These are phyloP conservation scores for Pseudorhiza aurosa DNA, from an alignment of 30 jellyfish, hydroid and myxozoan genomes.

Conservation along the genomic window DNA sequence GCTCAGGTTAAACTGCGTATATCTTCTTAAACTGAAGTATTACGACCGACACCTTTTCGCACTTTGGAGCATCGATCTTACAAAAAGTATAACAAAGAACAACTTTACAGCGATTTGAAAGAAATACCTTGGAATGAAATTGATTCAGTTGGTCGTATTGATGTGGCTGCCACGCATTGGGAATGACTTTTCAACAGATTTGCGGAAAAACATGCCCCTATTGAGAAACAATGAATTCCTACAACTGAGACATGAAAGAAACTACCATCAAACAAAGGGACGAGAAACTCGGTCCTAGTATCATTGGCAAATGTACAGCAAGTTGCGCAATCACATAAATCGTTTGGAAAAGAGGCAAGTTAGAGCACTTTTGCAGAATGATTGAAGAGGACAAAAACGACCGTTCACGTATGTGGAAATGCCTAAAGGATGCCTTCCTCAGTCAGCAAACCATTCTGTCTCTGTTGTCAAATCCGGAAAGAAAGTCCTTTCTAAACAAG, in stretches of 20 bases:
- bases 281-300: slow-evolving; percentile 69
- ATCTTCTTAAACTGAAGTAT: neutral
- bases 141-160: slow-evolving; percentile 63
- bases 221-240: slow-evolving; percentile 73
- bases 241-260: slow-evolving; percentile 74
- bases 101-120: slow-evolving; percentile 66
- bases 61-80: slow-evolving; percentile 64
- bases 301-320: slow-evolving; percentile 79
- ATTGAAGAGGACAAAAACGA: slow-evolving; percentile 64
- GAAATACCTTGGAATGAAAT: slow-evolving; percentile 69
- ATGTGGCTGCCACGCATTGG: slow-evolving; percentile 76
- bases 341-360: slow-evolving; percentile 64
- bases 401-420: slow-evolving; percentile 66
- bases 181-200: slow-evolving; percentile 74
- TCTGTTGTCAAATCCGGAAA: slow-evolving; percentile 49
- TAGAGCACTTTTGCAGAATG: slow-evolving; percentile 67
- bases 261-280: slow-evolving; percentile 81
- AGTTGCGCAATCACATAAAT: slow-evolving; percentile 65
- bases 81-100: slow-evolving; percentile 68
- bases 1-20: neutral
- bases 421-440: slow-evolving; percentile 64
- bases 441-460: slow-evolving; percentile 44
- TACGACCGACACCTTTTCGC: slow-evolving; percentile 61
- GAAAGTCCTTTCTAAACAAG: slow-evolving; percentile 46
- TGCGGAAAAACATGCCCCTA: slow-evolving; percentile 81